Evolutionary conservation across 2,113 vertebrate genomes (phyloP), one percentile per base, ranked within the genome.

Genomic region (Sebastes schlegelii): DNA sequence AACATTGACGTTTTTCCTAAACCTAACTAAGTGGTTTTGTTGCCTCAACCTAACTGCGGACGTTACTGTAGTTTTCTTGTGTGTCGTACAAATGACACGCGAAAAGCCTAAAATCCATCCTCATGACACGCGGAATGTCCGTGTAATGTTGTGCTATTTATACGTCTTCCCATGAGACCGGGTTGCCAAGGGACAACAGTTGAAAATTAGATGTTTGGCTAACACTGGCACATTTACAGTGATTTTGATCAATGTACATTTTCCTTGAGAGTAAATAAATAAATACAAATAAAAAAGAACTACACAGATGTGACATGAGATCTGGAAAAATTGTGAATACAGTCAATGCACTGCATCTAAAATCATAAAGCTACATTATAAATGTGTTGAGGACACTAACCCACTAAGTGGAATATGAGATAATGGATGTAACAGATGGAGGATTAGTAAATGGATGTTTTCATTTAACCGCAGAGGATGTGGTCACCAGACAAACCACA

Each of bases 401-500:
- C 54, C 42, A 70, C 10, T 4, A 42, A 49, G 19, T 66, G 23
- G 62, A 52, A 52, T 13, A 8, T 71, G 23, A 49, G 6, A 21
- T 71, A 43, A 68, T 68, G 45, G 19, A 61, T 49, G 3, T 7
- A 40, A 46, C 48, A 61, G 26, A 51, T 12, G 42, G 48, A 19
- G 11, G 11, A 58, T 16, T 16, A 21, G 51, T 45, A 68, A 70
- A 80, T 57, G 69, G 34, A 13, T 82, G 55, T 19, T 54, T 74
- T 77, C 6, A 65, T 68, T 77, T 34, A n/a, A 6, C 23, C 1
- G 34, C 34, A 45, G 14, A n/a, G 54, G 17, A 67, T 62, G 60
- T 40, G 49, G 49, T 63, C 34, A 42, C 21, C 48, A 6, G 48
- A 57, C 61, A 73, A 19, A 67, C 65, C 8, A 57, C 11, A 70